Base-by-base conservation (phyloP, 1,140 invertebrate species). In the Formica selysi region DNA sequence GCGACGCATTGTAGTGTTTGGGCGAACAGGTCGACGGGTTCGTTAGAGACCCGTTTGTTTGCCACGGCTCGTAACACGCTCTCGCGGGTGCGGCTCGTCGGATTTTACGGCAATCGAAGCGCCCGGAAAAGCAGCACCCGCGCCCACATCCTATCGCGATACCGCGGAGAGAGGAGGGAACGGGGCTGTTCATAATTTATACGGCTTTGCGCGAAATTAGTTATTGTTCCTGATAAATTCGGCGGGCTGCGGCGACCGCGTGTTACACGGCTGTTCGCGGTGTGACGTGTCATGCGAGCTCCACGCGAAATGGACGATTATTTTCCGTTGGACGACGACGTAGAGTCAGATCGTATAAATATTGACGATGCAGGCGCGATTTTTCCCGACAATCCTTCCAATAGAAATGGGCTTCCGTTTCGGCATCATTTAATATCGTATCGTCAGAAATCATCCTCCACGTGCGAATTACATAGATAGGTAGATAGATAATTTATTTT, bases 201-300 rank as follows among this genome's bases (percentile, higher is more conserved):
- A 87, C 70, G 73, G 91, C 88, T 92, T 91, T 88, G 87, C 87
- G 81, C 85, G 78, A 87, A 92, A 93, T 93, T 93, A 92, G 91
- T 93, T 92, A 91, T 91, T 88, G 71, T 80, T 67, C 54, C 62
- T 74, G 74, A 91, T 89, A 92, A 92, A 90, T 92, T 89, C 87
- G 73, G 51, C 67, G 76, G 67, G 76, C n/a, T 22, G 65, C 22
- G 22, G 26, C 29, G 32, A 51, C 44, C 48, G 54, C 36, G 3
- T 13, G 22, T 71, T 44, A 62, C 59, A 29, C 13, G 44, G 8
- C 26, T 41, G 51, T 68, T 57, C n/a, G 76, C 64, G 36, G 44
- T 29, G 61, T 41, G 41, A 38, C 38, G 7, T 1, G 8, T 22
- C 32, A 8, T n/a, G 32, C 36, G n/a, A 26, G 5, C 38, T 16